Conservation (phyloP, 2,888 invertebrate species). For the Pterostichus madidus region DNA sequence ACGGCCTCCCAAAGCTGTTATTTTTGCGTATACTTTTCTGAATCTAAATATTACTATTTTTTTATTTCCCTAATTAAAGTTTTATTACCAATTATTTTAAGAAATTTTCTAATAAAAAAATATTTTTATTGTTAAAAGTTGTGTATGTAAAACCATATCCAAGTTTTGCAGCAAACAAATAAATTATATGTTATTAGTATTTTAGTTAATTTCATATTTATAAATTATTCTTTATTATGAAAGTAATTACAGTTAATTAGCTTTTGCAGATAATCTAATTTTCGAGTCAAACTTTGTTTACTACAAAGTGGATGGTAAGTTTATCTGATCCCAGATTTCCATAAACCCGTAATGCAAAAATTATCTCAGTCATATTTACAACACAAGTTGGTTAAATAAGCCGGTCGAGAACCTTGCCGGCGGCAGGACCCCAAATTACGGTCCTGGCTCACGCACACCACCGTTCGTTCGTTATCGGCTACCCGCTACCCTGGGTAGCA, state of each 20-base stretch:
- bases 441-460: conserved; percentile 35
- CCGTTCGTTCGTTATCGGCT: conserved; percentile 19
- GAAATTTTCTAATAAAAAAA: too few species aligned
- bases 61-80: too few species aligned
- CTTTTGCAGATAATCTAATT: neutral
- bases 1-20: too few species aligned
- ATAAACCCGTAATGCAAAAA: conserved; percentile 52
- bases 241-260: neutral
- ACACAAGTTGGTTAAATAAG: conserved; percentile 27
- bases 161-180: neutral
- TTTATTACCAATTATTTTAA: too few species aligned
- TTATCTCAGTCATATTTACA: conserved; percentile 23
- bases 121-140: too few species aligned
- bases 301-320: neutral
- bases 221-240: neutral
- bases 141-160: too few species aligned
- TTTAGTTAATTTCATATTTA: neutral
- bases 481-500: conserved; percentile 44
- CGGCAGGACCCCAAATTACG: conserved; percentile 49
- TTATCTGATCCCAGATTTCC: conserved; percentile 21
- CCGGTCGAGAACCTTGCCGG: conserved; percentile 47
- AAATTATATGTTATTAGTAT: conserved; percentile 1
- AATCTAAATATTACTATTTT: too few species aligned
- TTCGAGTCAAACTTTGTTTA: neutral
- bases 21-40: too few species aligned